Evolutionary conservation across 2,113 vertebrate species (phyloP).

Genomic region (Gambusia holbrooki): DNA sequence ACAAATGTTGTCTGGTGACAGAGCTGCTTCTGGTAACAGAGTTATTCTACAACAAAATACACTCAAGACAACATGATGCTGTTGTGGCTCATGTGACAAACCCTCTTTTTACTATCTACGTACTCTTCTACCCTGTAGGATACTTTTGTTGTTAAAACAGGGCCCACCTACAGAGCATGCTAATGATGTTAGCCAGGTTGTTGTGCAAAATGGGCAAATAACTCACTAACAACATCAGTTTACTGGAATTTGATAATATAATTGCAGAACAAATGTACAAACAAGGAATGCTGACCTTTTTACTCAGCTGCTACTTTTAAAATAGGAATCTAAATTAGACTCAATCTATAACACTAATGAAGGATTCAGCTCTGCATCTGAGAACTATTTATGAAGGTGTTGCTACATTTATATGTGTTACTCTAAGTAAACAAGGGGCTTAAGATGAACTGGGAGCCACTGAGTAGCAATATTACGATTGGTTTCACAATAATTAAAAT

Average conservation of each 20-base stretch:
- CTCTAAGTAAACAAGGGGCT: constrained; percentile 16
- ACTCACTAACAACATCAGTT: not conserved
- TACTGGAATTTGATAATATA: not conserved
- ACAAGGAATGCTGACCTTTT: not conserved
- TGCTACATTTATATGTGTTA: not conserved
- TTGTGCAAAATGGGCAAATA: not conserved
- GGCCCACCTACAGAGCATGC: not conserved
- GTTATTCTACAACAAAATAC: not conserved
- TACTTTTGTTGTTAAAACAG: not conserved
- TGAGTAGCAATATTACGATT: not conserved
- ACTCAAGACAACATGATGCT: not conserved
- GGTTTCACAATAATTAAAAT: not conserved
- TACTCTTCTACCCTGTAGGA: not conserved
- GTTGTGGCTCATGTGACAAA: not conserved
- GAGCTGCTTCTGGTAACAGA: constrained; percentile 23
- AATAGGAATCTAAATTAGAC: not conserved
- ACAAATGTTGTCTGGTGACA: not conserved
- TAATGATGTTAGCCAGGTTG: not conserved
- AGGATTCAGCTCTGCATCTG: constrained; percentile 32
- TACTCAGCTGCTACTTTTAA: not conserved
- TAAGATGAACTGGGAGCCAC: constrained; percentile 32
- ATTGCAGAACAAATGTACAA: not conserved
- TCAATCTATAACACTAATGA: not conserved
- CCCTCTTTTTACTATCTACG: not conserved
- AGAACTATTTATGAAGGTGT: constrained; percentile 28